Conservation (phyloP, 2,113 vertebrate genomes). For the Perca fluviatilis region DNA sequence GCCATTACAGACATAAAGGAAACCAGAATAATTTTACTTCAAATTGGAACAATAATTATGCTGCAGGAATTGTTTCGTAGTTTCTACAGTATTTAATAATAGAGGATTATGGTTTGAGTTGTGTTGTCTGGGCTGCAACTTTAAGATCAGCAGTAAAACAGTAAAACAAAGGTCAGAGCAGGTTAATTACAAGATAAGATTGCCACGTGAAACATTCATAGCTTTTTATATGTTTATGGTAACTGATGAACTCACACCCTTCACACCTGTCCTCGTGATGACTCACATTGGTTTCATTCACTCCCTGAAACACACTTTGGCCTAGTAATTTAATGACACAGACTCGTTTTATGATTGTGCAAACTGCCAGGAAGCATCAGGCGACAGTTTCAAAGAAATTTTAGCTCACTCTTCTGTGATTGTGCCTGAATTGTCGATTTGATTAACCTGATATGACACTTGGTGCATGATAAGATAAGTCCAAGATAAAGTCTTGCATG, state of each 20-base stretch:
- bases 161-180: conserved; percentile 19
- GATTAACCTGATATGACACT: background rate
- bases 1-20: no score
- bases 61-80: no score
- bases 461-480: background rate
- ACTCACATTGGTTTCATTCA: background rate
- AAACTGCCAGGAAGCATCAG: conserved; percentile 13
- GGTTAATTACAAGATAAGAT: background rate
- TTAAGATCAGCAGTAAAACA: conserved; percentile 31
- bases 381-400: background rate
- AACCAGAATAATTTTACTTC: no score
- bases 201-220: background rate
- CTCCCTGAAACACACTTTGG: conserved; percentile 10
- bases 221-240: background rate
- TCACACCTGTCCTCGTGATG: background rate
- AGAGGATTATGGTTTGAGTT: background rate
- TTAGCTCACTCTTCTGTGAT: background rate
- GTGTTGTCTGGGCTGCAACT: background rate
- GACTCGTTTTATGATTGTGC: conserved; percentile 18
- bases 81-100: background rate
- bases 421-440: background rate
- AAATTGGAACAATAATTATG: no score
- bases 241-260: background rate
- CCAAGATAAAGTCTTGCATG: background rate
- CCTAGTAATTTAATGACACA: background rate